Evolutionary conservation across 2,113 vertebrate species (phyloP), one percentile per base, ranked within the genome.

Genomic region (Oxyruncus cristatus): DNA sequence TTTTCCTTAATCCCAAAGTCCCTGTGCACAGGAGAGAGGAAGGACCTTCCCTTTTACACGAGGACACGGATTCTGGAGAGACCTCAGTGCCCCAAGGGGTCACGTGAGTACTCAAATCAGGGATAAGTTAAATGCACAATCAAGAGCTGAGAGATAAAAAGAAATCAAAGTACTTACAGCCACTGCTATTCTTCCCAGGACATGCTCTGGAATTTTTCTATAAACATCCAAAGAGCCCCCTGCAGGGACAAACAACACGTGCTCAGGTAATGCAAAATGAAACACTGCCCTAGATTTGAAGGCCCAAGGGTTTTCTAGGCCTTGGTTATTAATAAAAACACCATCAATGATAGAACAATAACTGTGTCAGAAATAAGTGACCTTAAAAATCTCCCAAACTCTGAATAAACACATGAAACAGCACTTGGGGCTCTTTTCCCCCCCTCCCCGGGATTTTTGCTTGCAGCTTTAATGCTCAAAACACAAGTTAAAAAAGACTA

Each of bases 161-260:
- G 8, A 10, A 46, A 41, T 1, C 0, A 3, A 47, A 46, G 78
- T 97, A 99, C 99, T 99, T 96, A 99, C 99, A 28, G 99, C 99
- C 82, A 99, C 99, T 30, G 99, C 99, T 80, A 99, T 99, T 95
- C 99, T 98, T 33, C 99, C 99, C 5, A 99, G 97, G 8, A 99
- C 99, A 0, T 99, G 99, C 63, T 99, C 99, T 50, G 99, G 99
- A 77, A 99, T 99, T 95, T 98, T 99, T 92, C 99, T 98, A 93
- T 99, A 99, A 81, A 99, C 99, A 91, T 99, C 99, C 97, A 99
- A 97, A 78, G 99, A 99, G 41, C 99, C 99, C 58, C 99, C 99
- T 99, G 98, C 71, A 96, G 93, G 96, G 50, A 97, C 22, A 97
- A 92, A 95, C 82, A 91, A 96, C 77, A 94, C 1, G 21, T 9